Conservation (phyloP, 2,888 invertebrate species). For the Melanargia galathea region DNA sequence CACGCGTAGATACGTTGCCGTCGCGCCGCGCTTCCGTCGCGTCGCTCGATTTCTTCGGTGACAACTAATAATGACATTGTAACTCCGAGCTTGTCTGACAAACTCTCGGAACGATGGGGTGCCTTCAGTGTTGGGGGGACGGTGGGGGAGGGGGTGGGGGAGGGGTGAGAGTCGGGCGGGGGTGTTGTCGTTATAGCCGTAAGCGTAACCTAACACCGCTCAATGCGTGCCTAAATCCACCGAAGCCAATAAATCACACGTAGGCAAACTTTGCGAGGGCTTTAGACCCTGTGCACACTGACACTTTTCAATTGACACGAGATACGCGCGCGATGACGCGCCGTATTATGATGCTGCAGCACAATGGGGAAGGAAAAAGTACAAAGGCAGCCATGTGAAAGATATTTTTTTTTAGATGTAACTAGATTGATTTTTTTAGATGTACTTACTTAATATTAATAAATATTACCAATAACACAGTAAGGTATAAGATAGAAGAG, state of each 20-base stretch:
- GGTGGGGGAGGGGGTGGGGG: background rate
- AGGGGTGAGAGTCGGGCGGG: conserved; percentile 18
- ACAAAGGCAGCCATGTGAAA: too few relatives aligned
- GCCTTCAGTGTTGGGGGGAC: background rate
- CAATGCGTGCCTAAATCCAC: conserved; percentile 77
- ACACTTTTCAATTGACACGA: conserved; percentile 13
- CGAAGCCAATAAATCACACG: conserved; percentile 83
- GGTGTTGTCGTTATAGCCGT: conserved; percentile 56
- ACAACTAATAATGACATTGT: too few relatives aligned
- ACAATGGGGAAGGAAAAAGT: too few relatives aligned
- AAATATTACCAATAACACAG: too few relatives aligned
- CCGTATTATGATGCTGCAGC: too few relatives aligned
- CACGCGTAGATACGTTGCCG: too few relatives aligned
- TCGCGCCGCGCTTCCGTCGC: too few relatives aligned
- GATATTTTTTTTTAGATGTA: too few relatives aligned
- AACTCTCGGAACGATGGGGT: conserved; percentile 48
- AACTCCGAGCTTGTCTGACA: conserved; percentile 49
- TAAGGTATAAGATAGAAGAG: too few relatives aligned
- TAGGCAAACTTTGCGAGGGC: conserved; percentile 55
- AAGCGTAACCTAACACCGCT: conserved; percentile 73
- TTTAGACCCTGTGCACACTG: conserved; percentile 16
- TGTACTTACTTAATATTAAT: too few relatives aligned
- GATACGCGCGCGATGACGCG: background rate
- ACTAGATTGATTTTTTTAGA: too few relatives aligned
- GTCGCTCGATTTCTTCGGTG: too few relatives aligned